Base-by-base conservation (phyloP, 1,140 invertebrate species). In the Leptonema lineaticorne region DNA sequence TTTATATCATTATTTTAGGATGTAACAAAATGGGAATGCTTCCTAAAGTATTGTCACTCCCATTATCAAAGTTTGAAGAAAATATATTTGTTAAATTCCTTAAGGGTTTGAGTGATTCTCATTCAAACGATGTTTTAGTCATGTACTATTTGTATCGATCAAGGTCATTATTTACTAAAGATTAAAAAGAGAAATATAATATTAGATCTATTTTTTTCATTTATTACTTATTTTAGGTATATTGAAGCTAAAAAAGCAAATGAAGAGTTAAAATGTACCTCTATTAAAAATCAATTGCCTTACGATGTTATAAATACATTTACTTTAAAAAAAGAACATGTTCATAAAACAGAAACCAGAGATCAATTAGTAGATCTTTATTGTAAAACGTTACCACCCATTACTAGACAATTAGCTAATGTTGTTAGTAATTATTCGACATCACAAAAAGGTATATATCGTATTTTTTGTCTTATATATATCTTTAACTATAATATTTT, bases 141-240 rank as follows among this genome's bases (percentile, higher is more conserved):
- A 79, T 81, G 78, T 82, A 80, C 62, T 81, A 79, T 69, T 76
- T 82, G 29, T 78, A 81, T 53, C 77, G 80, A 62, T 77, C 78
- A 0, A 77, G 81, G 81, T 81, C 63, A 75, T 59, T 63, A 33
- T 33, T 33, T 33, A 11, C 30, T 33, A 11, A 33, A 33, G 11
- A 6, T 33, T 6, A 6, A 5, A 33, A 33, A 6, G 37, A 7
- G 11, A 22, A 33, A 22, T 46, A 27, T 24, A 26, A 68, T 46
- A 20, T 63, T 62, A 20, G 7, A 64, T 37, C 48, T 27, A 59
- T 58, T 41, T 48, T 68, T 18, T 50, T 58, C 14, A 24, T 48
- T n/a, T 62, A 62, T 8, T 65, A n/a, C 2, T 46, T 63, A 26
- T 56, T 59, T 8, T 68, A 82, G 80, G 60, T 82, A 81, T 45